Base-by-base conservation (phyloP, 2,888 invertebrate species). In the Drosophila colorata region DNA sequence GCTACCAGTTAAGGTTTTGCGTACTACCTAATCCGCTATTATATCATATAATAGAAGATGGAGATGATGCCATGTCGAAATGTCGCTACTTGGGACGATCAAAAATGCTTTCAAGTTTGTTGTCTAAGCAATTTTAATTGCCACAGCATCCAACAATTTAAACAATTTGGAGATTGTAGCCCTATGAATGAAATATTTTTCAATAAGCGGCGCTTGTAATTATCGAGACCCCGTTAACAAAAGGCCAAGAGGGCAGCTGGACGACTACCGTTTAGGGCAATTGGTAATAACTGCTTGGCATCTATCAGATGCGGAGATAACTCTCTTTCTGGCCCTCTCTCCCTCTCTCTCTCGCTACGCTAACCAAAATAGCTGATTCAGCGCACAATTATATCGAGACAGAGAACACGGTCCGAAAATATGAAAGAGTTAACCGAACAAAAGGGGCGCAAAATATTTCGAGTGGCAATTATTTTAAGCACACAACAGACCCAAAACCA, bases 361-460 rank as follows among this genome's bases (percentile, higher is more conserved):
- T 33, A 23, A 16, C 31, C 28, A 67, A 85, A 89, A 87, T 89
- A 87, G 91, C 90, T 91, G 91, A 89, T 82, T 91, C 90, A 91
- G 78, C 88, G 72, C 63, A 79, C 89, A 89, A 90, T 90, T 90
- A 90, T 74, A 78, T 75, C 8, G 25, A 38, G 31, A 41, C 11
- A 44, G 37, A 23, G 18, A 28, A 40, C 37, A 1, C 20, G 37
- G 25, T 18, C 7, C 55, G 14, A 70, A 28, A 55, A 61, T 61
- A 67, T 69, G 58, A 76, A 87, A 78, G 84, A 84, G 89, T 84
- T 83, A 65, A 41, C 74, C 71, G 80, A 74, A 84, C 71, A 78
- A 78, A 66, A 53, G 56, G 66, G 78, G 60, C 76, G 82, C 76
- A 74, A 77, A 87, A 81, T 80, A 87, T 87, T 87, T 89, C 82